Conservation (phyloP, 2,113 vertebrate species). For the Notarius lentiginosus region DNA sequence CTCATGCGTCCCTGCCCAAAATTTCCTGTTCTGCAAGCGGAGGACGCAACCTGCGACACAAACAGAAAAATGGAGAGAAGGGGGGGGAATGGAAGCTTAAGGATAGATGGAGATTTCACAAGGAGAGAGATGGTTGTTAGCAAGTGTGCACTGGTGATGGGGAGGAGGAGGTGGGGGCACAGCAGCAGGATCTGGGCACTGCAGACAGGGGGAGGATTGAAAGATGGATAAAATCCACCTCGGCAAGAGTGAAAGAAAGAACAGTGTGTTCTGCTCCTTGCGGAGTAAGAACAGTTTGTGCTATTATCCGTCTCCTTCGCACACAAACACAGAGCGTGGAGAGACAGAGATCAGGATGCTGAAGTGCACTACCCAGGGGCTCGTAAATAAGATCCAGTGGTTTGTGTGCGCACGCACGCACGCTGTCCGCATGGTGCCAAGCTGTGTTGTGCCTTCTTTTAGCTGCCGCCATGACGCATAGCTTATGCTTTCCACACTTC, state of each 20-base stretch:
- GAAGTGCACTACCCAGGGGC: constrained; percentile 17
- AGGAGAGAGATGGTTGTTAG: neutral
- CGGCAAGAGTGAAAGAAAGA: constrained; percentile 41
- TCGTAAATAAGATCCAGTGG: constrained; percentile 41
- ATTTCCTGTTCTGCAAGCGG: constrained; percentile 2
- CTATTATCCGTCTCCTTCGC: constrained; percentile 34
- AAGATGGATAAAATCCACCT: constrained; percentile 33
- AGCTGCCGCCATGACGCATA: constrained; percentile 8
- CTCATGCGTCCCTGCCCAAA: neutral
- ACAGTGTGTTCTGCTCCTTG: constrained; percentile 57
- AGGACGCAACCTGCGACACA: neutral
- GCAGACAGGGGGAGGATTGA: constrained; percentile 30
- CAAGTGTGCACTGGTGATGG: neutral
- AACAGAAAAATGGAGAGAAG: neutral
- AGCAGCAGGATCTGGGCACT: constrained; percentile 33
- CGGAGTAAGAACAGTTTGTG: constrained; percentile 60
- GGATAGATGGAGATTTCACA: neutral
- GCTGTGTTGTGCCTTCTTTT: constrained; percentile 14
- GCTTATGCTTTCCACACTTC: constrained; percentile 23
- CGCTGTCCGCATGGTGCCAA: neutral
- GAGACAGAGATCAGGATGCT: constrained; percentile 33
- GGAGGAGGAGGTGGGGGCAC: neutral
- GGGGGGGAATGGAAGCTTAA: neutral
- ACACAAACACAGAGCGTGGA: neutral
- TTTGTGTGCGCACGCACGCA: neutral